These are phyloP conservation scores for Nasonia giraulti DNA, from an alignment of 1,140 invertebrate species.

Conservation along the genomic window DNA sequence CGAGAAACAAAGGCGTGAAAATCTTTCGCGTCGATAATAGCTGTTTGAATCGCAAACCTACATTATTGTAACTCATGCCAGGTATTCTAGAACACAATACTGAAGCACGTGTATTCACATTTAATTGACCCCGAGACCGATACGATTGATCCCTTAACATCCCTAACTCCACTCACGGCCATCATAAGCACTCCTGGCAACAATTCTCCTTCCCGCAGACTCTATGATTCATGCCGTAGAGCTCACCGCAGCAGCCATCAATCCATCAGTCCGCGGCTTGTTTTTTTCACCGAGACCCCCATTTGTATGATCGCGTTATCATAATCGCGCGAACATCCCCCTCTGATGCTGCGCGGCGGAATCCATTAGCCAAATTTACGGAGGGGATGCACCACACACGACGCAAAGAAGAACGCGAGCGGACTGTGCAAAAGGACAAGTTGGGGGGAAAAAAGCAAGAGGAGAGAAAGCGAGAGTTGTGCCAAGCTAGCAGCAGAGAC, in stretches of 20 bases:
- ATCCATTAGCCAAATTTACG: slow-evolving; percentile 41
- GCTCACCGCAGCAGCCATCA: not conserved
- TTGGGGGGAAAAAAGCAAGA: not conserved
- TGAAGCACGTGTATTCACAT: no score
- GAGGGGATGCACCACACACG: not conserved
- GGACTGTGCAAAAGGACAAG: not conserved
- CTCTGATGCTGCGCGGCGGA: not conserved
- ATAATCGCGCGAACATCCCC: slow-evolving; percentile 18
- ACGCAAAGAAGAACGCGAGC: not conserved
- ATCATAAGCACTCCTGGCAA: no score
- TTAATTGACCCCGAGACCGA: no score
- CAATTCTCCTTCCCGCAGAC: no score
- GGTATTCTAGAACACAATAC: no score
- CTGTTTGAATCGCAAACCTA: no score
- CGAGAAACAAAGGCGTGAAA: no score
- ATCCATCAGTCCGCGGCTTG: not conserved
- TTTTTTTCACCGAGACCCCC: not conserved
- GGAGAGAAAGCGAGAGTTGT: not conserved
- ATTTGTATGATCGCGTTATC: slow-evolving; percentile 6
- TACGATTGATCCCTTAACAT: no score
- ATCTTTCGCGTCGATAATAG: not conserved
- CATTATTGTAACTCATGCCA: no score
- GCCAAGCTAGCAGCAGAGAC: not conserved
- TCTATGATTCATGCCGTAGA: not conserved
- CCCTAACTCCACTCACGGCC: no score